Percentiles rank a stretch among this genome's conserved stretches.
phyloP scores from a whole-genome alignment of 2,797 vertebrate genomes.

The Halcyon chelicuti region DNA sequence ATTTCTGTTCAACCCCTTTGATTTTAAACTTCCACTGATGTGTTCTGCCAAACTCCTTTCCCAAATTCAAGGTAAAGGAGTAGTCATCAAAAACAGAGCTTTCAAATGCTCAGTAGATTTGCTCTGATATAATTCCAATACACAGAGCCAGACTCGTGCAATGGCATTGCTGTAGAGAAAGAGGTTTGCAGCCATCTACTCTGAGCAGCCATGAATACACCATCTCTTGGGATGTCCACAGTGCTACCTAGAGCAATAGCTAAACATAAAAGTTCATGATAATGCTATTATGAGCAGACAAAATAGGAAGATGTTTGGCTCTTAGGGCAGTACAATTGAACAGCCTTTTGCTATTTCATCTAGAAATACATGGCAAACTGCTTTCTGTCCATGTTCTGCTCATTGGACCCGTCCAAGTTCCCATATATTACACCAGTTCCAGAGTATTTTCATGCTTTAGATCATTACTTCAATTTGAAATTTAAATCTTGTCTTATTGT shows the following conservation, averaged over 20 bases:
- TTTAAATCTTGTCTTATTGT: neutral
- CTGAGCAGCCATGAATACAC: neutral
- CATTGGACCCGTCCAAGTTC: neutral
- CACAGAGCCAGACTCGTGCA: neutral
- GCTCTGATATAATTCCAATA: neutral
- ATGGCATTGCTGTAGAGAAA: neutral
- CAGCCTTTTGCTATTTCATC: neutral
- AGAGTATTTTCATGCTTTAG: neutral
- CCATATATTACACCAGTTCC: neutral
- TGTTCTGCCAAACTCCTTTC: neutral
- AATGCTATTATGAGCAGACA: neutral
- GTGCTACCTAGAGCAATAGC: neutral
- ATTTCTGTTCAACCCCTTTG: neutral
- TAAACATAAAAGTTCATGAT: neutral
- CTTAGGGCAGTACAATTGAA: neutral
- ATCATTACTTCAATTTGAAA: neutral
- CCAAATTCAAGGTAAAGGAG: neutral
- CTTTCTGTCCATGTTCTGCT: neutral
- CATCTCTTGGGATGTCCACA: neutral
- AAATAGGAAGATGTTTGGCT: neutral
- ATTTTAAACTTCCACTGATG: neutral
- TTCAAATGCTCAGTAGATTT: neutral
- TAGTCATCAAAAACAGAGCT: neutral
- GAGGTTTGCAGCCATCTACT: neutral
- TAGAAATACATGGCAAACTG: neutral